Percentiles rank a stretch among this genome's conserved stretches.
Conservation (phyloP, 2,888 invertebrate genomes). For the Hemicrepidius hirtus region DNA sequence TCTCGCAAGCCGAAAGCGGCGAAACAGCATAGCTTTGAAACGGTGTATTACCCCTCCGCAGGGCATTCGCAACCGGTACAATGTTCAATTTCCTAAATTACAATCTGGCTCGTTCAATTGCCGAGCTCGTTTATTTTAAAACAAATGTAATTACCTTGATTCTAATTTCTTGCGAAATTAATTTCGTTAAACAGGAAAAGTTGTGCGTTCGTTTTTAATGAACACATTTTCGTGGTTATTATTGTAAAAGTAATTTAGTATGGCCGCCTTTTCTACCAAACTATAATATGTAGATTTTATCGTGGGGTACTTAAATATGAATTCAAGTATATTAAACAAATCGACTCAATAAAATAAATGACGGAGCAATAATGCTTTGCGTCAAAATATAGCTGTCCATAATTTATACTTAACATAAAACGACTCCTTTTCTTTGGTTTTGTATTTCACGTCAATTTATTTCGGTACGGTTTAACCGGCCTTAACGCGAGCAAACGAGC, state of each 20-base stretch:
- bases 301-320: conserved; percentile 36
- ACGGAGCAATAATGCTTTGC: conserved; percentile 32
- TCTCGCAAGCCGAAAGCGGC: conserved; percentile 55
- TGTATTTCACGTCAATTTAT: conserved; percentile 34
- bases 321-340: conserved; percentile 47
- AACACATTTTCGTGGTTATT: conserved; percentile 17
- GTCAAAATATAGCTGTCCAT: conserved; percentile 35
- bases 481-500: conserved; percentile 36
- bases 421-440: conserved; percentile 10
- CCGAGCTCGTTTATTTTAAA: conserved; percentile 62
- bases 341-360: conserved; percentile 46
- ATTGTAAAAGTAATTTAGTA: conserved; percentile 27
- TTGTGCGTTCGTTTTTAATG: conserved; percentile 21
- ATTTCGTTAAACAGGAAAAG: conserved; percentile 40
- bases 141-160: conserved; percentile 58
- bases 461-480: conserved; percentile 15
- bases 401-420: conserved; percentile 40
- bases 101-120: conserved; percentile 64
- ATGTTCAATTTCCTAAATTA: conserved; percentile 63
- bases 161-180: conserved; percentile 55
- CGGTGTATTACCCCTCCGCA: conserved; percentile 48
- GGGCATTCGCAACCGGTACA: conserved; percentile 40
- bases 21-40: conserved; percentile 52
- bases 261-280: conserved; percentile 6
- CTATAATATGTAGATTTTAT: conserved; percentile 33